A percentile compares a stretch with the other conserved stretches of the same genome.
These are phyloP conservation scores for Pedicia rivosa DNA, from an alignment of 2,888 invertebrate genomes.

Conservation along the genomic window DNA sequence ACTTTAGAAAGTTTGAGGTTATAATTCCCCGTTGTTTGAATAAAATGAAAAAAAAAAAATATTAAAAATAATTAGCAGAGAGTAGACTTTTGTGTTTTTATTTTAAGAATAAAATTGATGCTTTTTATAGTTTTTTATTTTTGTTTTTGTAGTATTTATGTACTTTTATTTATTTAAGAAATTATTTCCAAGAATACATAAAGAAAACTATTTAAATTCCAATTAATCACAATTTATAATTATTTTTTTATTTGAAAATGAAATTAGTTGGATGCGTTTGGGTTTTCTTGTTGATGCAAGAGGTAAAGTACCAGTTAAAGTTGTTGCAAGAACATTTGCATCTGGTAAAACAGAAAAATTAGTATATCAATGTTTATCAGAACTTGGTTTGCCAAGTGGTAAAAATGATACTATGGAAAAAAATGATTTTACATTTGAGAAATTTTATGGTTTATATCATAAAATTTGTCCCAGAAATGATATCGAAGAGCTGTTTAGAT, in stretches of 20 bases:
- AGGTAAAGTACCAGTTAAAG: slow-evolving; percentile 93
- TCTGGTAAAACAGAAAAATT: slow-evolving; percentile 99
- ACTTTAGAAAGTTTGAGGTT: too few relatives aligned
- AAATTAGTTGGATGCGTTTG: slow-evolving; percentile 90
- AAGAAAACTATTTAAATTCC: background rate
- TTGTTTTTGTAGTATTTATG: too few relatives aligned
- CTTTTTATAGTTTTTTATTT: too few relatives aligned
- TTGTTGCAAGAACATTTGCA: slow-evolving; percentile 92
- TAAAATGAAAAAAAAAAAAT: too few relatives aligned
- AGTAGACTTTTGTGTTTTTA: too few relatives aligned
- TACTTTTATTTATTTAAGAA: too few relatives aligned
- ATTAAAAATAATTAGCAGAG: too few relatives aligned
- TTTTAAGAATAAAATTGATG: too few relatives aligned
- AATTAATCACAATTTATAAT: background rate
- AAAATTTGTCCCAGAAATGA: slow-evolving; percentile 98
- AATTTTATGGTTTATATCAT: slow-evolving; percentile 95
- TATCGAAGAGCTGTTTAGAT: slow-evolving; percentile 92
- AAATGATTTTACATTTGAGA: slow-evolving; percentile 92
- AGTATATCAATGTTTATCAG: slow-evolving; percentile 90
- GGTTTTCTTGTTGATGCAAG: slow-evolving; percentile 85
- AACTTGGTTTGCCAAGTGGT: slow-evolving; percentile 83
- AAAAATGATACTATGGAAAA: slow-evolving; percentile 94
- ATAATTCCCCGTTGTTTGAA: too few relatives aligned
- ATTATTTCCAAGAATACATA: too few relatives aligned
- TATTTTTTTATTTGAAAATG: background rate